phyloP scores from a whole-genome alignment of 2,797 vertebrate species.

The Epinephelus awoara region DNA sequence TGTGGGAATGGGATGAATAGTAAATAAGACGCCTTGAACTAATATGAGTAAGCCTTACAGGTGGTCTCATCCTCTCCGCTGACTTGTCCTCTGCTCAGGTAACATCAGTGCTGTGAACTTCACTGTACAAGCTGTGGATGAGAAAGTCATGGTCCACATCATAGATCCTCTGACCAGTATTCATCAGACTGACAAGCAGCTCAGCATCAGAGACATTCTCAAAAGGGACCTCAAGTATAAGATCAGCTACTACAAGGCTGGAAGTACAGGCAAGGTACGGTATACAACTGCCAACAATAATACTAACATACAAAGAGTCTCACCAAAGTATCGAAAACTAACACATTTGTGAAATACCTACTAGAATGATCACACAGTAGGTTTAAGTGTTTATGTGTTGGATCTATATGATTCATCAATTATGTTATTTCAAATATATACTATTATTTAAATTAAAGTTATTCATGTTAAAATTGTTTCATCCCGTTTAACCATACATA shows the following conservation, averaged over 20 bases:
- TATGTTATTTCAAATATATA: not conserved
- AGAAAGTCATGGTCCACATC: constrained; percentile 81
- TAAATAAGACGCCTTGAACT: too few species aligned
- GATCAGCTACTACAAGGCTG: constrained; percentile 89
- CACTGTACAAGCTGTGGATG: constrained; percentile 67
- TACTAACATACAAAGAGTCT: not conserved
- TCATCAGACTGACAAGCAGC: constrained; percentile 61
- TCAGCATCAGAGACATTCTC: constrained; percentile 89
- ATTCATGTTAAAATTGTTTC: too few species aligned
- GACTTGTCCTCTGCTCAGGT: constrained; percentile 77
- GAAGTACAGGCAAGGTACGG: constrained; percentile 88
- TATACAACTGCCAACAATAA: constrained; percentile 38
- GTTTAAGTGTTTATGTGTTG: not conserved
- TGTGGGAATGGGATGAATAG: too few species aligned
- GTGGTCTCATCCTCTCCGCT: not conserved
- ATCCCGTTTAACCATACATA: too few species aligned
- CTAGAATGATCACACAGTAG: not conserved
- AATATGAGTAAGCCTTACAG: not conserved
- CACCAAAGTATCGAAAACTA: not conserved
- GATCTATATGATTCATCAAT: not conserved
- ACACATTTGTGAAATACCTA: not conserved
- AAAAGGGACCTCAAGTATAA: constrained; percentile 87
- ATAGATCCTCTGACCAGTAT: constrained; percentile 85
- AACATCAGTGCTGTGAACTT: constrained; percentile 86
- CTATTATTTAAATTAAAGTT: not conserved